Evolutionary conservation across 2,113 vertebrate species (phyloP).

Genomic region (Melanostigma gelatinosum): DNA sequence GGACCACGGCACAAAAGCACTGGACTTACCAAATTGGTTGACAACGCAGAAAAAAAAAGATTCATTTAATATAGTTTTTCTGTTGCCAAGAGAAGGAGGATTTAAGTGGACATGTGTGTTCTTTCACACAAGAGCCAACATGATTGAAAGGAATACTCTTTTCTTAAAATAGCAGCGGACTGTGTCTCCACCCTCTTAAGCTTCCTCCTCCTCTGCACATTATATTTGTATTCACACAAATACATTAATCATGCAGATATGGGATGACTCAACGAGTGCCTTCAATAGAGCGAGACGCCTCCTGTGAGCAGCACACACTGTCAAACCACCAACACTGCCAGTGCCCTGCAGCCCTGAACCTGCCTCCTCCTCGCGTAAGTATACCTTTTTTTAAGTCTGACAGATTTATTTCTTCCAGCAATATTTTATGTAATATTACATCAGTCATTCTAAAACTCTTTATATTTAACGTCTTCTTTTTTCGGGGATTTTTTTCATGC

Average conservation of each 20-base stretch:
- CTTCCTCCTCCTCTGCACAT: neutral
- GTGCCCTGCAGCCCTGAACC: neutral
- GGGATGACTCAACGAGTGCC: neutral
- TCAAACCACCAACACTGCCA: neutral
- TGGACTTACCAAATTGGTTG: neutral
- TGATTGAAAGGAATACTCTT: no score
- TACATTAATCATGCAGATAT: neutral
- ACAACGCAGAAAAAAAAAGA: neutral
- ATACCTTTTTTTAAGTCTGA: neutral
- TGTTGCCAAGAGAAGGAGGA: no score
- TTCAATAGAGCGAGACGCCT: neutral
- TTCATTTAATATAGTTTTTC: no score
- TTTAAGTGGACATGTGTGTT: neutral
- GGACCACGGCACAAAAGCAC: neutral
- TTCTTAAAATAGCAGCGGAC: no score
- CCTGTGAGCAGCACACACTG: neutral
- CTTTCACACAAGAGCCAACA: neutral
- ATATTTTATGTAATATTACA: neutral
- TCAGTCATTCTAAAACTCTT: neutral
- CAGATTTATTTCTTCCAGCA: neutral
- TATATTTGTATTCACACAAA: neutral
- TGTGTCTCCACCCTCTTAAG: neutral
- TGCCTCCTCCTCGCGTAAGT: constrained; percentile 6
- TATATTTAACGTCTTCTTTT: neutral
- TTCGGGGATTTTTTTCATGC: neutral